Evolutionary conservation across 2,888 invertebrate genomes (phyloP).

Genomic region (Antheraea yamamai): DNA sequence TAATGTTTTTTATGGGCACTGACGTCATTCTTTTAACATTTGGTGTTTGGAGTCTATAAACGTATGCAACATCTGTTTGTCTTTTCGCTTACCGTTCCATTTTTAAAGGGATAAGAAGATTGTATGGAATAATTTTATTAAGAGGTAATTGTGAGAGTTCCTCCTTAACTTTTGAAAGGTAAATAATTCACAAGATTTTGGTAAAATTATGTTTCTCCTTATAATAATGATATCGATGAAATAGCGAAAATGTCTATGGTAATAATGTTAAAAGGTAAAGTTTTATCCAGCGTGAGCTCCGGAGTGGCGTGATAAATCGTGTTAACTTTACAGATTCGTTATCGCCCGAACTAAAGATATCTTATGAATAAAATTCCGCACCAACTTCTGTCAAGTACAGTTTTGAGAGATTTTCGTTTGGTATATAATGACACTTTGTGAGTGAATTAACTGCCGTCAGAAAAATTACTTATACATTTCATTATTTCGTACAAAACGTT

Average conservation of each 20-base stretch:
- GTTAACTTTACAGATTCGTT: constrained; percentile 17
- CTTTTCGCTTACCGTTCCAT: not conserved
- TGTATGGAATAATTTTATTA: no score
- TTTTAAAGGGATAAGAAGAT: not conserved
- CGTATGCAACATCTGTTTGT: not conserved
- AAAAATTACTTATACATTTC: not conserved
- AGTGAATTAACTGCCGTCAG: not conserved
- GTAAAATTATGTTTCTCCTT: not conserved
- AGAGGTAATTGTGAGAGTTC: no score
- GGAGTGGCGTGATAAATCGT: constrained; percentile 15
- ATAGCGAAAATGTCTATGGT: constrained; percentile 11
- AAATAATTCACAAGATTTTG: not conserved
- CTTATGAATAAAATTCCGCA: not conserved
- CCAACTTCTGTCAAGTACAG: not conserved
- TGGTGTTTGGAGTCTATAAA: not conserved
- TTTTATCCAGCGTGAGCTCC: constrained; percentile 17
- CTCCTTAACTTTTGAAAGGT: no score
- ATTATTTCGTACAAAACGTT: not conserved
- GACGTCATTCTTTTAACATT: not conserved
- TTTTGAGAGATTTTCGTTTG: not conserved
- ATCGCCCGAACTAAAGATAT: not conserved
- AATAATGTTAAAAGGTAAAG: constrained; percentile 16
- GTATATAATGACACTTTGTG: constrained; percentile 1
- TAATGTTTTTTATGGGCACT: not conserved
- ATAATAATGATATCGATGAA: constrained; percentile 2